Base-by-base conservation (phyloP, 2,888 invertebrate species). In the Laspeyria flexula region DNA sequence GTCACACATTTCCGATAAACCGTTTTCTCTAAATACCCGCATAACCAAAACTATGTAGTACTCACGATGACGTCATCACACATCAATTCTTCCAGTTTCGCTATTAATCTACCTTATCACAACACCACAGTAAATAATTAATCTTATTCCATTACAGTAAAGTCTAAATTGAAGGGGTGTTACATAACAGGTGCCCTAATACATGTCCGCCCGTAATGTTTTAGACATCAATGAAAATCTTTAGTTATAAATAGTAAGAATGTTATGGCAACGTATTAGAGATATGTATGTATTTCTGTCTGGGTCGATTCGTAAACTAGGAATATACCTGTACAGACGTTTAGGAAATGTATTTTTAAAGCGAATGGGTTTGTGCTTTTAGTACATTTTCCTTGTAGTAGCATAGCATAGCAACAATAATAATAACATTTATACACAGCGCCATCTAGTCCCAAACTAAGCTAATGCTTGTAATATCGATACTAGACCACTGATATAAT, bases 211-310 rank as follows among this genome's bases (percentile, higher is more conserved):
- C 39, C 29, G 29, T 18, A 16, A 40, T 37, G 25, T 44, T 40
- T 51, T 49, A 41, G 41, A 50, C 40, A 35, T 49, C 46, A 52
- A 47, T 52, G 43, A 49, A 64, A 57, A 41, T 60, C 41, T 60
- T 60, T 54, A 40, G 48, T 15, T 56, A 47, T 44, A 52, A 49
- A 62, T 60, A 60, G 46, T 29, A 16, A 13, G 11, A 50, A 33
- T 49, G 33, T 40, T 53, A 46, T 10, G 42, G 10, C 29, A 25
- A n/a, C 41, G 15, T 40, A 37, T 46, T 46, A 33, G 10, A 12
- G 29, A 45, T 48, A 25, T 38, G n/a, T n/a, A n/a, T n/a, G n/a
- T n/a, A 39, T 50, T 52, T 46, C 10, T 42, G 34, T 34, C 16
- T 21, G 40, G 2, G 34, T 18, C 25, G n/a, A 35, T 43, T 51